Conservation (phyloP, 2,888 invertebrate genomes). For the Agonopterix arenella region DNA sequence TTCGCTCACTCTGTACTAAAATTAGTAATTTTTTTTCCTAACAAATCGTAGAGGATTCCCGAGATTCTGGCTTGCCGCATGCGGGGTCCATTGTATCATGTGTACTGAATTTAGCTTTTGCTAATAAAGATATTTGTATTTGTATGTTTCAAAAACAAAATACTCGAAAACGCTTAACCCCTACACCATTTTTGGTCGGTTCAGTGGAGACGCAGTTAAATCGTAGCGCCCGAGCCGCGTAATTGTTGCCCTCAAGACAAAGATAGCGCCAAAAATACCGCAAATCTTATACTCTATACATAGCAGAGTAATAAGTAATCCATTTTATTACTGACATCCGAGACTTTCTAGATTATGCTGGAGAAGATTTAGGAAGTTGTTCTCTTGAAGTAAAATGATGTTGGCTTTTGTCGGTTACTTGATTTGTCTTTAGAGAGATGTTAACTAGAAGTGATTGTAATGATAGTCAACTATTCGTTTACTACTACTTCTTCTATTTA, state of each 20-base stretch:
- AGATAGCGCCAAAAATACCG: slow-evolving; percentile 37
- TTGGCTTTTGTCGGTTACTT: too few species aligned
- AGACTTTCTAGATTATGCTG: slow-evolving; percentile 6
- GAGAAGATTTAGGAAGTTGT: neutral
- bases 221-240: slow-evolving; percentile 25
- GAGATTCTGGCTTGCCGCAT: too few species aligned
- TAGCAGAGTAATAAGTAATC: slow-evolving; percentile 14
- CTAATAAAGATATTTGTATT: too few species aligned
- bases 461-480: too few species aligned
- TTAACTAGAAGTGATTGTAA: too few species aligned
- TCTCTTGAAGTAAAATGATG: neutral
- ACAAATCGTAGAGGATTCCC: too few species aligned
- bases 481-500: too few species aligned
- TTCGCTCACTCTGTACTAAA: too few species aligned
- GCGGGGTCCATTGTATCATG: too few species aligned
- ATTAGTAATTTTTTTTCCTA: too few species aligned
- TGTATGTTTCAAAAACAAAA: neutral
- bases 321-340: slow-evolving; percentile 12
- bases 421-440: too few species aligned
- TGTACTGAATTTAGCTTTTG: too few species aligned
- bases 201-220: slow-evolving; percentile 24
- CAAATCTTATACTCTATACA: slow-evolving; percentile 24
- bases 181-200: slow-evolving; percentile 9
- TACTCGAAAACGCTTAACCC: neutral
- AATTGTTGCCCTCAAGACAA: slow-evolving; percentile 33